phyloP scores from a whole-genome alignment of 2,888 invertebrate species.

The Amblyjoppa proteus region DNA sequence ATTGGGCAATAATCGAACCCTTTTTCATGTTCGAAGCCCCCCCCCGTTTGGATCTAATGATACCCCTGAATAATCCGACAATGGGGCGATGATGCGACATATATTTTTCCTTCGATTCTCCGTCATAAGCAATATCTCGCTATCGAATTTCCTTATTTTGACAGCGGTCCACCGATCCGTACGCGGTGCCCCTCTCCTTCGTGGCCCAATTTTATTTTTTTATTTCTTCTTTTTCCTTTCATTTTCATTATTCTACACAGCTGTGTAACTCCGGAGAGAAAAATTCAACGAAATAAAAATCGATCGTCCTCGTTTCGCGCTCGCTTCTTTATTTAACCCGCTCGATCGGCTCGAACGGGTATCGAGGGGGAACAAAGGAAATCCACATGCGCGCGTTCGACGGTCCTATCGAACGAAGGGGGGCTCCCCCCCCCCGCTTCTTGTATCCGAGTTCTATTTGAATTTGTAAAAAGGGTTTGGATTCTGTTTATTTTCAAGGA shows the following conservation, averaged over 20 bases:
- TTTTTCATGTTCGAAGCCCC: conserved; percentile 71
- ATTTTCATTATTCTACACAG: conserved; percentile 41
- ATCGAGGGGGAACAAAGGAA: conserved; percentile 60
- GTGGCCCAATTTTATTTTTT: conserved; percentile 9
- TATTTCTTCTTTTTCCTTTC: conserved; percentile 3
- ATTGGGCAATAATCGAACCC: conserved; percentile 81
- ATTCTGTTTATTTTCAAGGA: conserved; percentile 77
- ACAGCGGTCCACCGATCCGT: conserved; percentile 83
- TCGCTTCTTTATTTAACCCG: conserved; percentile 63
- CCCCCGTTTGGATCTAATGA: conserved; percentile 60
- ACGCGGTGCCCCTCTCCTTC: conserved; percentile 22
- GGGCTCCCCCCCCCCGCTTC: conserved; percentile 37
- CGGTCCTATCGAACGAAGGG: conserved; percentile 18
- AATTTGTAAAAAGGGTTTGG: conserved; percentile 77
- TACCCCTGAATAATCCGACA: conserved; percentile 59
- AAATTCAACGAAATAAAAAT: conserved; percentile 57
- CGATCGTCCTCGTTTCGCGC: conserved; percentile 53
- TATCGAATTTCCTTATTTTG: conserved; percentile 83
- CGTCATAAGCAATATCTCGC: conserved; percentile 66
- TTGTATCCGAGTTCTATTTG: conserved; percentile 70
- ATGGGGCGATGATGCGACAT: conserved; percentile 56
- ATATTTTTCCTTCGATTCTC: conserved; percentile 43
- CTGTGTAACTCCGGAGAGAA: conserved; percentile 23
- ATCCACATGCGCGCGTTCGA: conserved; percentile 47
- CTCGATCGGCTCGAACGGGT: conserved; percentile 50